These are phyloP conservation scores for Spodoptera exigua DNA, from an alignment of 2,888 invertebrate genomes.

Conservation along the genomic window DNA sequence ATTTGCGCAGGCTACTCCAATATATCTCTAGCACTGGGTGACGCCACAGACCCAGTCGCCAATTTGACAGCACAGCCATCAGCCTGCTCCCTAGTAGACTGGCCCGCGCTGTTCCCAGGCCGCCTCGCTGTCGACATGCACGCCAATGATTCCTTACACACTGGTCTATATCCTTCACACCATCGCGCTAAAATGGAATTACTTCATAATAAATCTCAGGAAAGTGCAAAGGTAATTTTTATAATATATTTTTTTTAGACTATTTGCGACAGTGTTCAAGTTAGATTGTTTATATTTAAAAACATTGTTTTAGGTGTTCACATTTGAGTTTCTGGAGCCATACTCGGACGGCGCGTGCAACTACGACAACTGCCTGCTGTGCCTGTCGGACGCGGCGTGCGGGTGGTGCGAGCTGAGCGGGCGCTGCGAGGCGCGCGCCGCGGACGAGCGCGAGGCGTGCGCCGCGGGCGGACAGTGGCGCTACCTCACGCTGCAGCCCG, in stretches of 20 bases:
- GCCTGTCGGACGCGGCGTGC: slow-evolving; percentile 96
- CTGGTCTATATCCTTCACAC: slow-evolving; percentile 90
- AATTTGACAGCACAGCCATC: slow-evolving; percentile 92
- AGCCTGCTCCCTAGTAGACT: slow-evolving; percentile 91
- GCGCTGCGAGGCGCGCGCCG: slow-evolving; percentile 91
- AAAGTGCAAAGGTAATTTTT: slow-evolving; percentile 91
- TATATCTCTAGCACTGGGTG: slow-evolving; percentile 90
- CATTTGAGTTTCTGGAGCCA: slow-evolving; percentile 96
- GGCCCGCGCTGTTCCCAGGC: slow-evolving; percentile 91
- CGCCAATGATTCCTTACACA: slow-evolving; percentile 90
- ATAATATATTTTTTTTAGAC: neutral
- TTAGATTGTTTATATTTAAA: neutral
- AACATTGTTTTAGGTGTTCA: slow-evolving; percentile 90
- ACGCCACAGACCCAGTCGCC: slow-evolving; percentile 85
- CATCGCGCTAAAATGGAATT: slow-evolving; percentile 95
- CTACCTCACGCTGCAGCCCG: slow-evolving; percentile 94
- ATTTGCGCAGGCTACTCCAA: slow-evolving; percentile 94
- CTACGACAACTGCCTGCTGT: slow-evolving; percentile 95
- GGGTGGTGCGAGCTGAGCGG: slow-evolving; percentile 96
- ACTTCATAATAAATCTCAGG: slow-evolving; percentile 92
- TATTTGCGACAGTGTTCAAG: neutral
- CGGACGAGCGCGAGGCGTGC: slow-evolving; percentile 91
- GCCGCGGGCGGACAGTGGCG: slow-evolving; percentile 91
- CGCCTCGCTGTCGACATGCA: slow-evolving; percentile 91
- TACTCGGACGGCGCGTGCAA: slow-evolving; percentile 94